Conservation (phyloP, 2,797 vertebrate genomes). For the Pogonophryne albipinna region DNA sequence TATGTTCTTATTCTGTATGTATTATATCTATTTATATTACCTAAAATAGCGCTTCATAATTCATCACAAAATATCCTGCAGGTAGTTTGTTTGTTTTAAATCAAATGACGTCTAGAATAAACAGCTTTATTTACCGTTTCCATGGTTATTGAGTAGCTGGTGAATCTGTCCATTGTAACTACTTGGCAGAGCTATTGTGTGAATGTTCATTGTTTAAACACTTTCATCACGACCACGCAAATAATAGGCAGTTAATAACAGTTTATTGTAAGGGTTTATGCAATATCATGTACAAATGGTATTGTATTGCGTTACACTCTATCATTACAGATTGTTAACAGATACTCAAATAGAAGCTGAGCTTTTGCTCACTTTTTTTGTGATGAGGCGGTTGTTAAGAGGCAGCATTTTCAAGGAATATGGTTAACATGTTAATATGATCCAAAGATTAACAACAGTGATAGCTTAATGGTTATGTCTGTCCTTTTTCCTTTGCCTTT, state of each 20-base stretch:
- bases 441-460: not conserved
- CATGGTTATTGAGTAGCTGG: slow-evolving; percentile 41
- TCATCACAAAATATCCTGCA: not conserved
- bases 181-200: not conserved
- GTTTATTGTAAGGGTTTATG: not conserved
- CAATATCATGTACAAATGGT: slow-evolving; percentile 8
- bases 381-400: slow-evolving; percentile 2
- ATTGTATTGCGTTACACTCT: slow-evolving; percentile 1
- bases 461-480: not conserved
- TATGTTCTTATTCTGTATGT: not conserved
- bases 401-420: not conserved
- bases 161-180: slow-evolving; percentile 4
- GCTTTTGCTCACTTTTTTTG: not conserved
- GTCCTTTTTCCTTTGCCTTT: not conserved
- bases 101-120: slow-evolving; percentile 26
- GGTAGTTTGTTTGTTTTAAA: not conserved
- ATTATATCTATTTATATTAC: not conserved
- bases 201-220: slow-evolving; percentile 27
- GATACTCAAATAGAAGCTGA: not conserved
- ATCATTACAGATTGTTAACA: slow-evolving; percentile 13
- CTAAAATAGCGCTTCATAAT: not conserved
- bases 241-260: slow-evolving; percentile 12
- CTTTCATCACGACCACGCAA: slow-evolving; percentile 6
- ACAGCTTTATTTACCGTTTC: slow-evolving; percentile 31
- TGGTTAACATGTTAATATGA: not conserved